A percentile compares a stretch with the other conserved stretches of the same genome.
Conservation (phyloP, 2,113 vertebrate species). For the Pseudorhombus dupliciocellatus region DNA sequence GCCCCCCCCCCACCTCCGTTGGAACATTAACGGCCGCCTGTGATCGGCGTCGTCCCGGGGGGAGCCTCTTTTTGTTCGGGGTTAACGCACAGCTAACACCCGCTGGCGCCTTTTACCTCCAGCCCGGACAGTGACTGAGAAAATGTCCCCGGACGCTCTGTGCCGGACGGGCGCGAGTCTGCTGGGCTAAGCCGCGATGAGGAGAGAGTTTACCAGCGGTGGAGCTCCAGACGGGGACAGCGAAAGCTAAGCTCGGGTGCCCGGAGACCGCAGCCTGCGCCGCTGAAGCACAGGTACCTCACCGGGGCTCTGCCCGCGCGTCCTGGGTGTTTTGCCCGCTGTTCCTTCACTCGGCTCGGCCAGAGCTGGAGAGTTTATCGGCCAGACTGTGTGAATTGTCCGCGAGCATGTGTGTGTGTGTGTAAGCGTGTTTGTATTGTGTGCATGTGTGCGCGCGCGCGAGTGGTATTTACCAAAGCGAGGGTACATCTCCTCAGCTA, state of each 20-base stretch:
- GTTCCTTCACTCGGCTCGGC: not conserved
- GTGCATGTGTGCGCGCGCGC: conserved; percentile 14
- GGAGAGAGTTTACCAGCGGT: conserved; percentile 30
- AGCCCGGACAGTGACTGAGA: not conserved
- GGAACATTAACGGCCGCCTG: not conserved
- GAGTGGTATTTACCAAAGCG: not conserved
- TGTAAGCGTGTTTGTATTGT: not conserved
- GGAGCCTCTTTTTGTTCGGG: conserved; percentile 54
- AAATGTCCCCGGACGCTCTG: not conserved
- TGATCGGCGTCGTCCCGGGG: conserved; percentile 37
- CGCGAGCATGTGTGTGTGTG: conserved; percentile 32
- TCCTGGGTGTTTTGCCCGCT: no score
- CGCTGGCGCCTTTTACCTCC: conserved; percentile 26
- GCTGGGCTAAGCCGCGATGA: conserved; percentile 52
- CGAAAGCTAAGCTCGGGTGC: conserved; percentile 59
- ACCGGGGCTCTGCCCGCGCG: no score
- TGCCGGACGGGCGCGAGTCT: conserved; percentile 1
- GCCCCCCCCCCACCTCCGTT: no score
- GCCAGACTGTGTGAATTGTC: conserved; percentile 16
- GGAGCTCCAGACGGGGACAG: conserved; percentile 61
- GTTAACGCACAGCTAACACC: no score
- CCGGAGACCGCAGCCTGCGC: conserved; percentile 23
- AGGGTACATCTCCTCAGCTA: conserved; percentile 5
- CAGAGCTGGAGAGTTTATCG: conserved; percentile 1
- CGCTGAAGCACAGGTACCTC: conserved; percentile 48